Evolutionary conservation across 2,113 vertebrate genomes (phyloP).

Genomic region (Siniperca knerii): DNA sequence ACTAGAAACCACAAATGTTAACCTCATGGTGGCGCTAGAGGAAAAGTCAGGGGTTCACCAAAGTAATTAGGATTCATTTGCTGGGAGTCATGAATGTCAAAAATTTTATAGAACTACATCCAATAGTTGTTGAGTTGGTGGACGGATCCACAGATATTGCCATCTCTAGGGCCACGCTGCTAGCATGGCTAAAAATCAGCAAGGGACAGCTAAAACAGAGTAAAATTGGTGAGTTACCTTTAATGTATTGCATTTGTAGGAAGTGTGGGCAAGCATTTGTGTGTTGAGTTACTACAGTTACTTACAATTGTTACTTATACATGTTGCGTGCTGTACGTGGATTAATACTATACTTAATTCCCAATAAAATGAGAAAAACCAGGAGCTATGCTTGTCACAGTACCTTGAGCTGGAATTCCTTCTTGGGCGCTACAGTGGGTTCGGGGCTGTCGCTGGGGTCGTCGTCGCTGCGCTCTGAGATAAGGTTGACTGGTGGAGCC

Average conservation of each 20-base stretch:
- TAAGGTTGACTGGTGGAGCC: slow-evolving; percentile 94
- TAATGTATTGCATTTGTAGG: not conserved
- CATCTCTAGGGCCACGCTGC: too few relatives aligned
- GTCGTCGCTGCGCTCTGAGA: slow-evolving; percentile 94
- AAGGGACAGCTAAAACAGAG: not conserved
- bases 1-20: too few relatives aligned
- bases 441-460: slow-evolving; percentile 88
- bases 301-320: not conserved
- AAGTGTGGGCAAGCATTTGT: not conserved
- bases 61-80: not conserved
- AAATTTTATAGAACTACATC: not conserved
- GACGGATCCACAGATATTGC: too few relatives aligned
- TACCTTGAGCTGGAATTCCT: slow-evolving; percentile 96
- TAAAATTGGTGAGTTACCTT: not conserved
- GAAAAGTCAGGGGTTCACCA: not conserved
- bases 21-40: too few relatives aligned
- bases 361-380: not conserved
- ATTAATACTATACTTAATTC: not conserved
- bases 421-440: slow-evolving; percentile 84
- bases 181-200: too few relatives aligned
- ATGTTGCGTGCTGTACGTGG: not conserved
- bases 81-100: not conserved
- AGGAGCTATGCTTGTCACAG: not conserved
- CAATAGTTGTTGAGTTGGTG: not conserved
- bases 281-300: too few relatives aligned